Base-by-base conservation (phyloP, 2,797 vertebrate genomes). In the Philypnodon macrostomus region DNA sequence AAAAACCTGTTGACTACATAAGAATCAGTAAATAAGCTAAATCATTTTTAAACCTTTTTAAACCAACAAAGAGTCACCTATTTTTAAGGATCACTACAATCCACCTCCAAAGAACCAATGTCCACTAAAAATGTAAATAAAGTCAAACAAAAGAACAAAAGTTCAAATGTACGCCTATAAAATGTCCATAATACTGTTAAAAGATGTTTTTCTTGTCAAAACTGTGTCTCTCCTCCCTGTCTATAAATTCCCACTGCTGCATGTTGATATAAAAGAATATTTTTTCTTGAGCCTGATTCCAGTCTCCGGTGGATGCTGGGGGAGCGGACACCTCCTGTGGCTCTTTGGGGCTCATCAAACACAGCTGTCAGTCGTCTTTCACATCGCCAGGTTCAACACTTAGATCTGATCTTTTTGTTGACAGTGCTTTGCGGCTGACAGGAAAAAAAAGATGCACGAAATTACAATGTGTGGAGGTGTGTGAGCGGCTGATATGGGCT, bases 401-500 rank as follows among this genome's bases (percentile, higher is more conserved):
- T 47, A 64, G 48, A 81, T 67, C 53, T 35, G 64, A 78, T 78
- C 59, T 73, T 58, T 54, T 50, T 58, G 54, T 70, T 76, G 63
- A 73, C 59, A 55, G 21, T 19, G 64, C 60, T 63, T 64, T 57
- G 60, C 54, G 60, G 62, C 60, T 63, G 55, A 48, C 16, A 27
- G 1, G 16, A 5, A 37, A 45, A 58, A 72, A 65, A 57, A 48
- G 35, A 68, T 72, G 63, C 41, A 59, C 54, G 13, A 59, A 63
- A 78, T 78, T 73, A 77, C 67, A 62, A 73, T 74, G 63, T 26
- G 14, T 48, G 50, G 52, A 67, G 50, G 69, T 53, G 26, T 67
- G 59, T 47, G 72, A n/a, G n/a, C n/a, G n/a, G n/a, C n/a, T n/a
- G n/a, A 78, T 81, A 78, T 75, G 76, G 77, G 72, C 68, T 84